Conservation (phyloP, 2,797 vertebrate genomes). For the Sparidentex hasta region DNA sequence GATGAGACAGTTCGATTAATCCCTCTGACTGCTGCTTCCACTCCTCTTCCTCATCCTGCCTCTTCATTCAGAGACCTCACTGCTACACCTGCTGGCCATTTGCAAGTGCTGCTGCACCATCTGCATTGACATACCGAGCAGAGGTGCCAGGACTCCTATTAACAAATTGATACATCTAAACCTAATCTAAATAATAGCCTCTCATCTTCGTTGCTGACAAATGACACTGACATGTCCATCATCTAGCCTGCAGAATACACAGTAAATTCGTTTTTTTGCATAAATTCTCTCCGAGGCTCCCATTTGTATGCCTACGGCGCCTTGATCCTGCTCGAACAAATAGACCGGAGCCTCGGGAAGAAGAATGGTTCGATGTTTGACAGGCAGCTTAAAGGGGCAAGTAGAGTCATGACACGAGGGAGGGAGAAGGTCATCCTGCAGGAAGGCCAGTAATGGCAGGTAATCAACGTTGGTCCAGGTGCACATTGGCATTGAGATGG, state of each 20-base stretch:
- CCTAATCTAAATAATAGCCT: conserved; percentile 62
- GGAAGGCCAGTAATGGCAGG: conserved; percentile 50
- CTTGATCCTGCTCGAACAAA: conserved; percentile 61
- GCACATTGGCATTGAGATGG: conserved; percentile 76
- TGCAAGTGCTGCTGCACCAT: conserved; percentile 51
- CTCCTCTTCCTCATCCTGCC: conserved; percentile 34
- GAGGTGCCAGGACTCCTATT: conserved; percentile 22
- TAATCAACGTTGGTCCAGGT: conserved; percentile 69
- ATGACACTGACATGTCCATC: conserved; percentile 66
- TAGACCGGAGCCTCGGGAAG: conserved; percentile 37
- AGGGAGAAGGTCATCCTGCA: conserved; percentile 67
- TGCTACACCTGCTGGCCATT: conserved; percentile 82
- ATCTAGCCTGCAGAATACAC: conserved; percentile 25
- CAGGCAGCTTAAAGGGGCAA: conserved; percentile 73
- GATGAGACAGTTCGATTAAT: conserved; percentile 57
- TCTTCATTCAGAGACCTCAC: conserved; percentile 68
- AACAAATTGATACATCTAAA: conserved; percentile 50
- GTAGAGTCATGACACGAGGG: conserved; percentile 64
- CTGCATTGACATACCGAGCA: conserved; percentile 24
- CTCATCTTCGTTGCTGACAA: conserved; percentile 56
- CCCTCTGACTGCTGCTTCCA: conserved; percentile 47
- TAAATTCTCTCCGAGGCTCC: conserved; percentile 52
- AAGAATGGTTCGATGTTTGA: conserved; percentile 69
- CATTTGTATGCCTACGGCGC: conserved; percentile 52
- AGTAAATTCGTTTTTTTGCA: conserved; percentile 50